Base-by-base conservation (phyloP, 2,888 invertebrate genomes). In the Augochlorella aurata region DNA sequence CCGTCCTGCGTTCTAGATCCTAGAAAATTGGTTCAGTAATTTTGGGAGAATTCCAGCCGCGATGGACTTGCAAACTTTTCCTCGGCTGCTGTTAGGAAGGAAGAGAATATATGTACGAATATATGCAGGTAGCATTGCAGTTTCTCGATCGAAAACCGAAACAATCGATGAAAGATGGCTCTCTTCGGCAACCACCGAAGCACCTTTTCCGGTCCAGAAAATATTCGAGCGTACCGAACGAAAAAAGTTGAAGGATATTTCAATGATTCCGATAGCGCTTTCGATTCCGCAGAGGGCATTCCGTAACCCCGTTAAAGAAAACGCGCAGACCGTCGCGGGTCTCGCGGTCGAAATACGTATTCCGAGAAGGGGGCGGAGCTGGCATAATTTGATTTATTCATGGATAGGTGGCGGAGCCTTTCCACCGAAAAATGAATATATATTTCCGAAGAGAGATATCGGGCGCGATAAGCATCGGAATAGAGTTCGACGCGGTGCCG, bases 401-500 rank as follows among this genome's bases (percentile, higher is more conserved):
- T 38, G 38, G 65, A 65, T 38, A 38, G 44, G n/a, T 65, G 44
- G 65, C 3, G 44, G 65, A 65, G 44, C 44, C n/a, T 44, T 16
- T n/a, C 12, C 44, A 2, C 38, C 65, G 65, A n/a, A 72, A 61
- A 72, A 47, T 72, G 73, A 65, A 73, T 73, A 73, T 68, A 50
- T 50, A 47, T 68, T 74, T 66, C 44, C 24, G 52, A 66, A 44
- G 38, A 24, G 44, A 63, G 24, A 72, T 72, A 16, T 45, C 29
- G 45, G 14, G 65, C n/a, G 52, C 9, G 29, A 49, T 66, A 68
- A 21, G 54, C 58, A 80, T 81, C 73, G 49, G 69, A 69, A 70
- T 66, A 50, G 52, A 58, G 63, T 63, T 47, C 52, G 49, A 4
- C 24, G 49, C 54, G 47, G 18, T 10, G 10, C 5, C 71, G 71